These are phyloP conservation scores for Damaliscus lunatus DNA, from an alignment of 2,113 vertebrate genomes.

Conservation along the genomic window DNA sequence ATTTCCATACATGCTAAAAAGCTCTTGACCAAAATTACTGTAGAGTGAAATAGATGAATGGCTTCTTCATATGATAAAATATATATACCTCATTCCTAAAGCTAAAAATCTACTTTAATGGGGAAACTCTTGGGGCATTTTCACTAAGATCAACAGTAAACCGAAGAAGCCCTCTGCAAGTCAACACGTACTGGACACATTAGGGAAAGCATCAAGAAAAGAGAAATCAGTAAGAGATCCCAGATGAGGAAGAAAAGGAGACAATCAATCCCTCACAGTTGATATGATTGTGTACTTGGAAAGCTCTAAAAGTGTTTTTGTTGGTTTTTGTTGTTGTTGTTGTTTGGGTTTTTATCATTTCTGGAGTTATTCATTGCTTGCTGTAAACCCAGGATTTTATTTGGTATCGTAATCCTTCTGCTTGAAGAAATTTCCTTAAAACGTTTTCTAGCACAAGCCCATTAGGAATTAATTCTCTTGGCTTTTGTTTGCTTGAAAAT, in stretches of 20 bases:
- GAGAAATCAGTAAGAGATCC: neutral
- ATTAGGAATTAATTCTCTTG: neutral
- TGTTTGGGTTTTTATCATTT: neutral
- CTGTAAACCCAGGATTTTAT: neutral
- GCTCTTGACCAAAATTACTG: neutral
- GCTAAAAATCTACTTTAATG: neutral
- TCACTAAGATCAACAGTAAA: neutral
- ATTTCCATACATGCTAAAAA: neutral
- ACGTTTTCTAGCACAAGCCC: neutral
- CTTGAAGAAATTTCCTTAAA: neutral
- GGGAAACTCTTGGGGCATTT: neutral
- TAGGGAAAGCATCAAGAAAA: neutral
- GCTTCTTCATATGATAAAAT: neutral
- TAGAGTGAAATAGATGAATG: neutral
- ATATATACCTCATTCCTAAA: neutral
- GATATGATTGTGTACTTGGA: neutral
- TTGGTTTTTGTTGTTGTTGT: too few relatives aligned
- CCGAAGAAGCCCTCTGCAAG: neutral
- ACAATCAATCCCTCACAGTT: neutral
- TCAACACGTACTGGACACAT: neutral
- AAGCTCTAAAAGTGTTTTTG: neutral
- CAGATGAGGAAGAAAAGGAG: neutral
- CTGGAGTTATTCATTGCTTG: neutral
- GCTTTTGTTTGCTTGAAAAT: neutral
- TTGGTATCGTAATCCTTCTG: neutral